Evolutionary conservation across 2,113 vertebrate genomes (phyloP), one percentile per base, ranked within the genome.

Genomic region (Syngnathus typhle): DNA sequence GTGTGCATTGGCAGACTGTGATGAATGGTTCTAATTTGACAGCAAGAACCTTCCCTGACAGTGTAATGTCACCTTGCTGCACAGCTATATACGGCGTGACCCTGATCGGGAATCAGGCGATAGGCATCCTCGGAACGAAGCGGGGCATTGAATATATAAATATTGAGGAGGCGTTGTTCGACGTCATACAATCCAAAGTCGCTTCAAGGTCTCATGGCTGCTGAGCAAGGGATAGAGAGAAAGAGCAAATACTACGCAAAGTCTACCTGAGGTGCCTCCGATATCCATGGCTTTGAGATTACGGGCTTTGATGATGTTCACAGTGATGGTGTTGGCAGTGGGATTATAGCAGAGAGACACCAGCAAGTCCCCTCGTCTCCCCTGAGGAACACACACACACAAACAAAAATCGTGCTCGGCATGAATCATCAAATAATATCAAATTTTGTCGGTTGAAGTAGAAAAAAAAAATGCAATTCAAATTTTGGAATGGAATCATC

Each of bases 261-360:
- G 41, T 63, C 3, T 85, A 98, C 97, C 97, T 92, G 97, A 98
- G 2, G 97, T 98, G 75, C 97, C 97, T 66, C 97, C 97, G 60
- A 99, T 98, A 88, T 98, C 96, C 97, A 98, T 98, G 94, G 97
- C 96, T 98, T 98, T 99, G 85, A 99, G 94, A 89, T 99, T 95
- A 37, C 96, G 91, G 0, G 97, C 97, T 92, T 99, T 99, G 91
- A 99, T 98, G 92, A 99, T 98, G 89, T 93, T 98, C 89, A 99
- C 96, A 89, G 95, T 95, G 84, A 99, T 98, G 89, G 92, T 97
- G 89, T 99, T 99, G 86, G 93, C 94, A 0, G 95, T 95, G 82
- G 96, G 97, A 83, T 98, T 99, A 88, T 98, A 99, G 87, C 97
- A 99, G 83, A 99, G 84, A 65, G 88, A 89, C 75, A 88, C 27